A percentile compares a stretch with the other conserved stretches of the same genome.
phyloP scores from a whole-genome alignment of 2,888 invertebrate species.

The Drosophila colorata region DNA sequence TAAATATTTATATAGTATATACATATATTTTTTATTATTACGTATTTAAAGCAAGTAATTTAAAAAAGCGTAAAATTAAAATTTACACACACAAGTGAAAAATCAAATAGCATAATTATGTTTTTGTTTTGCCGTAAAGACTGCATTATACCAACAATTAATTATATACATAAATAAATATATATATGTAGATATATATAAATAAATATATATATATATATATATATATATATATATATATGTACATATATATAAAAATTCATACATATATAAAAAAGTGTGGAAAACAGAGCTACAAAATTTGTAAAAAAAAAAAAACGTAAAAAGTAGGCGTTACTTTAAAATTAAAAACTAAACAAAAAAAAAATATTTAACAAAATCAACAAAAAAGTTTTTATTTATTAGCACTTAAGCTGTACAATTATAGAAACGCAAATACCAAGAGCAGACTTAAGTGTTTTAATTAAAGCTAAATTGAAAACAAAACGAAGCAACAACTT shows the following conservation, averaged over 20 bases:
- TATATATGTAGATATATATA: conserved; percentile 12
- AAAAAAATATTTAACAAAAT: conserved; percentile 30
- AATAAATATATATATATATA: conserved; percentile 7
- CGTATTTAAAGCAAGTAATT: conserved; percentile 56
- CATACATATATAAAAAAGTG: conserved; percentile 19
- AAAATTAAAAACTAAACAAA: conserved; percentile 28
- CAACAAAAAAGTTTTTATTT: conserved; percentile 53
- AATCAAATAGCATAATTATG: conserved; percentile 76
- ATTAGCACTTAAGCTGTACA: conserved; percentile 50
- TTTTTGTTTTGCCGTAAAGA: conserved; percentile 84
- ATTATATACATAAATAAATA: conserved; percentile 57
- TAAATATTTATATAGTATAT: conserved; percentile 66
- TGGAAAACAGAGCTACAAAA: conserved; percentile 43
- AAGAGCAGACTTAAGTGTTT: conserved; percentile 38
- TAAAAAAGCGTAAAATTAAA: conserved; percentile 21
- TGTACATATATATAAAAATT: conserved; percentile 1
- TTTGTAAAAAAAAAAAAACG: conserved; percentile 30
- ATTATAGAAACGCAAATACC: conserved; percentile 34
- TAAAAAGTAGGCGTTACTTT: conserved; percentile 33
- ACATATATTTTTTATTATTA: conserved; percentile 75
- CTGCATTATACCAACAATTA: conserved; percentile 85
- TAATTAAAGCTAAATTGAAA: conserved; percentile 9
- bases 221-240: not conserved
- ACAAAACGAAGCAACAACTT: conserved; percentile 1
- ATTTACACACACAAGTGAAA: conserved; percentile 28